Evolutionary conservation across 2,113 vertebrate genomes (phyloP), one percentile per base, ranked within the genome.

Genomic region (Salvelinus alpinus): DNA sequence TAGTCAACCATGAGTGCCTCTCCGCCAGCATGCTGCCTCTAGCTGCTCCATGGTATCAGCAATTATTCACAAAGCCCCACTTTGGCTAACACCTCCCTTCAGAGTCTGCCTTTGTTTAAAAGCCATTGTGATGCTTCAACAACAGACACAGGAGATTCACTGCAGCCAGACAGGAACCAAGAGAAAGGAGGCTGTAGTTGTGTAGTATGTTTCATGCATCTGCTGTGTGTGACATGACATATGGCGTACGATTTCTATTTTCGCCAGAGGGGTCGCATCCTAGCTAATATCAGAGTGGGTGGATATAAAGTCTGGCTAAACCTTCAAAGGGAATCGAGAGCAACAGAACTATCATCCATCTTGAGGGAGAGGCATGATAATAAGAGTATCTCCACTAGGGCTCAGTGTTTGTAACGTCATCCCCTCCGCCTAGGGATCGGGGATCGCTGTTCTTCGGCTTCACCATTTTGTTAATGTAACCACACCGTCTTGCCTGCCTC

Each of bases 1-100:
- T 93, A 90, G 90, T 93, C 91, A 91, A 72, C 73, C 48, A 57
- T 47, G 72, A 89, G 88, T 81, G 74, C 84, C 80, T 87, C 86
- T 86, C 81, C 78, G 67, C 73, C 84, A 90, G 86, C 82, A 57
- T 78, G 71, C 88, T 81, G 86, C 78, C 71, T 65, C 78, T n/a
- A 75, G 16, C 76, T 86, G 88, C 76, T 84, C 71, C 84, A 78
- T 25, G 77, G 71, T 87, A 80, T 86, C 71, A 82, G 74, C 82
- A 82, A 83, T 92, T 88, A 86, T 72, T 92, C 87, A 89, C 25
- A 70, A 78, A 89, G 78, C 86, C 77, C 78, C 16, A 72, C 76
- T 24, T 66, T 70, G 80, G 74, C 79, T 74, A 64, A 38, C 1
- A 71, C 71, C 60, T 80, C 83, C 83, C 69, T 12, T 1, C 13